These are phyloP conservation scores for Choristoneura rosaceana DNA, from an alignment of 2,888 invertebrate genomes.

Conservation along the genomic window DNA sequence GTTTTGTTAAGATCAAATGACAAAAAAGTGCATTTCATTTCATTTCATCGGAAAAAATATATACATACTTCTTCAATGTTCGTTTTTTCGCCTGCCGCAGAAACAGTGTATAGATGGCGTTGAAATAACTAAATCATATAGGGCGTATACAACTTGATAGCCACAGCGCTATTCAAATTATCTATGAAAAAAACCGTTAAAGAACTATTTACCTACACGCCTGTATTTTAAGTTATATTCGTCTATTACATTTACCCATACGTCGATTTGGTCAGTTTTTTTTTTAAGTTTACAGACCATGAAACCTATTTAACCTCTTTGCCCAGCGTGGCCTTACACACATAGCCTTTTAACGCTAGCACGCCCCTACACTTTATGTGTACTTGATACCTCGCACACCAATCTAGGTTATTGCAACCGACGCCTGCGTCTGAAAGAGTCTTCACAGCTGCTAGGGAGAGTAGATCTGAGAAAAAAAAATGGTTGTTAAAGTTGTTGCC, in stretches of 20 bases:
- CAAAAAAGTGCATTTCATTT: too few relatives aligned
- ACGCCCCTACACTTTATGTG: conserved; percentile 97
- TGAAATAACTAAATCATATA: not conserved
- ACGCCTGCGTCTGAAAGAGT: conserved; percentile 81
- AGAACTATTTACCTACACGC: conserved; percentile 3
- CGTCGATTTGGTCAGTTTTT: not conserved
- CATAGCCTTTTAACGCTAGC: conserved; percentile 95
- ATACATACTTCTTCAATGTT: too few relatives aligned
- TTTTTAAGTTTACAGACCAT: not conserved
- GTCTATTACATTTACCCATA: conserved; percentile 5
- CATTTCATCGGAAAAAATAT: too few relatives aligned
- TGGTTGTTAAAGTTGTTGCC: not conserved
- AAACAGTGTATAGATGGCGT: not conserved
- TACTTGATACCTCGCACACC: conserved; percentile 94
- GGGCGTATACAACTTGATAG: too few relatives aligned
- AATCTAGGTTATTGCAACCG: conserved; percentile 85
- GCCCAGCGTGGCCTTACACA: conserved; percentile 81
- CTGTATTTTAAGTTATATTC: not conserved
- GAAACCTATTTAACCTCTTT: conserved; percentile 45
- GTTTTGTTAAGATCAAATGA: too few relatives aligned
- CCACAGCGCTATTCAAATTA: not conserved
- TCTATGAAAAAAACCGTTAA: not conserved
- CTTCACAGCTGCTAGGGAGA: conserved; percentile 81
- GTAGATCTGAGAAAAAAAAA: conserved; percentile 65
- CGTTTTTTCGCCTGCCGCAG: too few relatives aligned